These are phyloP conservation scores for Ciconia boyciana DNA, from an alignment of 2,113 vertebrate genomes.

Conservation along the genomic window DNA sequence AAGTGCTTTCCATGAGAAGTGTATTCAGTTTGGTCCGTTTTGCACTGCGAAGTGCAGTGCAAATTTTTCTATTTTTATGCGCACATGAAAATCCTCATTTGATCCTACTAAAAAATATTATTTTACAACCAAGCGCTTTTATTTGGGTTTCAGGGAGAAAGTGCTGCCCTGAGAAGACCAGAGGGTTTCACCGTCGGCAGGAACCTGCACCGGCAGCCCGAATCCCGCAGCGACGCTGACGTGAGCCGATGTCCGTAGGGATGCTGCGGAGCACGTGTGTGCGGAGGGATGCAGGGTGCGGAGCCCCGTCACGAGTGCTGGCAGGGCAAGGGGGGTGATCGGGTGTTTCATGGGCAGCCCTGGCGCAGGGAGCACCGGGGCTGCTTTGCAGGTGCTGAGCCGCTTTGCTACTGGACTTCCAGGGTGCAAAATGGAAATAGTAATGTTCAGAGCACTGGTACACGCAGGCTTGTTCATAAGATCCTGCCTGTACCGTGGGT, in stretches of 20 bases:
- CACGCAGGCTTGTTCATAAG: not conserved
- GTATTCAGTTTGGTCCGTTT: not conserved
- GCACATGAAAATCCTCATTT: not conserved
- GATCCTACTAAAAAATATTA: not conserved
- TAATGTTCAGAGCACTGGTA: not conserved
- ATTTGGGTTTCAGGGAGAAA: not conserved
- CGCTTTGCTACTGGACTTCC: not conserved
- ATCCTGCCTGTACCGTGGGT: not conserved
- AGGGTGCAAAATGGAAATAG: not conserved
- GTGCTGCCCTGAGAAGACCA: not conserved
- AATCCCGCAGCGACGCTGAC: not conserved
- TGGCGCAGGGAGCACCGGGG: not conserved
- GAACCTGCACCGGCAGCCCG: not conserved
- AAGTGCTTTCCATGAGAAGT: not conserved
- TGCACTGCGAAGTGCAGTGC: not conserved
- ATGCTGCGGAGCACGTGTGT: rapidly evolving
- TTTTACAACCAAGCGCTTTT: not conserved
- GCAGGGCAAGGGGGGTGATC: not conserved
- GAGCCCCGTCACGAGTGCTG: not conserved
- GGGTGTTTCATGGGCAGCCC: not conserved
- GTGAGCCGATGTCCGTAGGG: not conserved
- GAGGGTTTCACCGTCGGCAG: not conserved
- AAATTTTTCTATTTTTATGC: not conserved
- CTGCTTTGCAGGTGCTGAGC: not conserved
- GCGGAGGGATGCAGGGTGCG: not conserved